Conservation (phyloP, 1,140 invertebrate genomes). For the Drosophila chauvacae region DNA sequence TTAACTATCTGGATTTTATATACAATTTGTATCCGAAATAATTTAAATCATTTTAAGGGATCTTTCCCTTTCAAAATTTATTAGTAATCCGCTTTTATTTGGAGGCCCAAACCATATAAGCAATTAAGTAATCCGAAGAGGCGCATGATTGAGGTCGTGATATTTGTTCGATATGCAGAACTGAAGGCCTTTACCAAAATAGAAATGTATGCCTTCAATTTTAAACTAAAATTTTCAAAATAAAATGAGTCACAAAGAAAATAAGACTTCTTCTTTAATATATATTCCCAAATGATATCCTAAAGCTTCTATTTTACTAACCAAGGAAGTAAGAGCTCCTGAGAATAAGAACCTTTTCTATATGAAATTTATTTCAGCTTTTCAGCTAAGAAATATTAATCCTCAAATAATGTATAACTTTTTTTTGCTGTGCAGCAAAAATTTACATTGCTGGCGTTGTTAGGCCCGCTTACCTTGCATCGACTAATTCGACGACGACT, state of each 20-base stretch:
- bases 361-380: not conserved
- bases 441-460: constrained; percentile 50
- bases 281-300: not conserved
- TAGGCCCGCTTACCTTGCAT: constrained; percentile 59
- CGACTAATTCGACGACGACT: constrained; percentile 57
- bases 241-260: not conserved
- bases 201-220: constrained; percentile 4
- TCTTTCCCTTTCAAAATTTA: not conserved
- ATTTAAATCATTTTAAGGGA: not conserved
- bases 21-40: not conserved
- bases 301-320: not conserved
- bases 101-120: not conserved
- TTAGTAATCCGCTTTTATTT: not conserved
- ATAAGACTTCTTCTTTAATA: not conserved
- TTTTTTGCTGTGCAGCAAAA: constrained; percentile 29
- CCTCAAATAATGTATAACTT: no score
- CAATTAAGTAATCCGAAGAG: constrained; percentile 12
- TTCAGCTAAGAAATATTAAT: no score
- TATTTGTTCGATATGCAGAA: constrained; percentile 11
- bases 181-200: constrained; percentile 5
- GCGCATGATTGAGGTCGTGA: constrained; percentile 14
- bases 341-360: not conserved
- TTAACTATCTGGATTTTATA: not conserved
- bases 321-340: no score
- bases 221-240: not conserved